A percentile compares a stretch with the other conserved stretches of the same genome.
Evolutionary conservation across 2,888 invertebrate genomes (phyloP).

Genomic region (Craniophora ligustri): DNA sequence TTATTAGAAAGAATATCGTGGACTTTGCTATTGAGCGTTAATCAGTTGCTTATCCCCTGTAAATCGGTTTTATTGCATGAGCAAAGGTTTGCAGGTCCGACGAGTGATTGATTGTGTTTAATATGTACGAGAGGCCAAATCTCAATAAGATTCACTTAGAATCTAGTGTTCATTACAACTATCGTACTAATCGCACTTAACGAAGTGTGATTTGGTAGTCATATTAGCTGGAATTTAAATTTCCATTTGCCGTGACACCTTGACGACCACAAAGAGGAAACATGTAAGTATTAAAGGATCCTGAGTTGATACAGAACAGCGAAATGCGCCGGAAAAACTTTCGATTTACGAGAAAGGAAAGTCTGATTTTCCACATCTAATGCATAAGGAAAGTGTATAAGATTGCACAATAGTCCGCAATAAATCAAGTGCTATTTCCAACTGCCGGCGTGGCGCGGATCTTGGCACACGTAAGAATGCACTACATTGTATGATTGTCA

Average conservation of each 20-base stretch:
- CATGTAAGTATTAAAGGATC: too few relatives aligned
- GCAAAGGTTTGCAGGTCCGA: neutral
- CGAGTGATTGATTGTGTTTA: too few relatives aligned
- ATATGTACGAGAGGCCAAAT: too few relatives aligned
- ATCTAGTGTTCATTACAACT: too few relatives aligned
- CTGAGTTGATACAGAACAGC: too few relatives aligned
- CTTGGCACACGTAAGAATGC: slow-evolving; percentile 62
- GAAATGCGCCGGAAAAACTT: too few relatives aligned
- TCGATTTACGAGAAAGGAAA: slow-evolving; percentile 1
- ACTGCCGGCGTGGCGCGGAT: slow-evolving; percentile 39
- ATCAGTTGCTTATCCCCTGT: neutral
- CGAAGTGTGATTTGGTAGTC: too few relatives aligned
- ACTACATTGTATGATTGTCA: slow-evolving; percentile 52
- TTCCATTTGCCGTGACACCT: too few relatives aligned
- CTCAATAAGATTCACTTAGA: too few relatives aligned
- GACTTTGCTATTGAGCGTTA: neutral
- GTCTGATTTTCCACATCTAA: neutral
- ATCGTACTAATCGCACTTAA: too few relatives aligned
- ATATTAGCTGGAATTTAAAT: too few relatives aligned
- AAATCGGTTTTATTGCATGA: neutral
- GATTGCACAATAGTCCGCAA: slow-evolving; percentile 44
- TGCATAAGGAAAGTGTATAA: slow-evolving; percentile 36
- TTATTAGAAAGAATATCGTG: slow-evolving; percentile 12
- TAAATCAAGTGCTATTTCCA: slow-evolving; percentile 52
- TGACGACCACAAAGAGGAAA: too few relatives aligned